A percentile compares a stretch with the other conserved stretches of the same genome.
phyloP scores from a whole-genome alignment of 2,113 vertebrate species.

The Gnathonemus longibarbis region DNA sequence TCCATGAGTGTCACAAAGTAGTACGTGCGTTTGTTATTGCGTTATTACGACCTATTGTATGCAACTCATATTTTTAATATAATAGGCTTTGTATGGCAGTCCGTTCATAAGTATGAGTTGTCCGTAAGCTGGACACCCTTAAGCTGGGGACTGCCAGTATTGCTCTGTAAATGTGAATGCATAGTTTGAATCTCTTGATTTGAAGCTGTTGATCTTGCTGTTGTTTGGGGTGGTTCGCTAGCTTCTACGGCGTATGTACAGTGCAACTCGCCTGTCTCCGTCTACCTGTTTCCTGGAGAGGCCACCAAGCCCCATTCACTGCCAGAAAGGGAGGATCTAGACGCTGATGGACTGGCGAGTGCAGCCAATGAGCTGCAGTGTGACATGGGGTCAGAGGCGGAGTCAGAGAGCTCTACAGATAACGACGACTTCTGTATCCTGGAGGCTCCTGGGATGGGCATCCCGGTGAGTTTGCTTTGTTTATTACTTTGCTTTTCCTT shows the following conservation, averaged over 20 bases:
- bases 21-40: neutral
- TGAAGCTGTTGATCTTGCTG: neutral
- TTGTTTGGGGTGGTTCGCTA: slow-evolving; percentile 32
- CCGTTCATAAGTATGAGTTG: neutral
- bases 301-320: slow-evolving; percentile 41
- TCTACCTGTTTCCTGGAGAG: slow-evolving; percentile 84
- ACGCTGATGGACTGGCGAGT: slow-evolving; percentile 51
- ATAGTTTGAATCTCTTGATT: neutral
- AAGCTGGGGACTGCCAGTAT: neutral
- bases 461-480: slow-evolving; percentile 61
- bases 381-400: slow-evolving; percentile 59
- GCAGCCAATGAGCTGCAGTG: slow-evolving; percentile 55
- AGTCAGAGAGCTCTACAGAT: slow-evolving; percentile 67
- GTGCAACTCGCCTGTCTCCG: slow-evolving; percentile 69
- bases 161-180: neutral
- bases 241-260: slow-evolving; percentile 52
- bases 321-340: slow-evolving; percentile 45
- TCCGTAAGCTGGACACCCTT: neutral
- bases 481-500: neutral
- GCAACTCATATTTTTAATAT: neutral
- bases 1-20: neutral
- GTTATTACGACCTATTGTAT: neutral
- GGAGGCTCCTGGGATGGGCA: slow-evolving; percentile 82
- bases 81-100: neutral
- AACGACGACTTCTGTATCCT: slow-evolving; percentile 88